These are phyloP conservation scores for Morpho helenor DNA, from an alignment of 2,888 invertebrate genomes.

Conservation along the genomic window DNA sequence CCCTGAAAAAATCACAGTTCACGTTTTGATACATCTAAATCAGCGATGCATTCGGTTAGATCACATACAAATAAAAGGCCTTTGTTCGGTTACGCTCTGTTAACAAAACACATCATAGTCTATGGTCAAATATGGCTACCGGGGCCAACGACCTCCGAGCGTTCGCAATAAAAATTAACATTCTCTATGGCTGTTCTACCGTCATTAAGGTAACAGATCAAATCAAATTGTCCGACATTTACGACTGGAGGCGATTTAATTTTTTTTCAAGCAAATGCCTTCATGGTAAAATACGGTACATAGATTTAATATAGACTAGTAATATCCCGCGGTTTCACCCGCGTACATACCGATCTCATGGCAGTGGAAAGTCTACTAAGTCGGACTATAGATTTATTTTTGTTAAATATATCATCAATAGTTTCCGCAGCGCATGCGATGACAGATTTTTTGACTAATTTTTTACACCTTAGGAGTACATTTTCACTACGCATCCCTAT, in stretches of 20 bases:
- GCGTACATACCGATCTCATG: no score
- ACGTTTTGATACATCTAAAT: slow-evolving; percentile 6
- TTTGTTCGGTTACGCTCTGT: slow-evolving; percentile 42
- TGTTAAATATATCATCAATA: no score
- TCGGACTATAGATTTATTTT: no score
- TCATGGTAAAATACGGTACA: neutral
- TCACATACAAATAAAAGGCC: slow-evolving; percentile 23
- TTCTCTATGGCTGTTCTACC: slow-evolving; percentile 33
- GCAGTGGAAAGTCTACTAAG: no score
- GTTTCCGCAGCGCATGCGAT: no score
- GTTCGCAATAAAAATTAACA: slow-evolving; percentile 39
- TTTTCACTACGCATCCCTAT: no score
- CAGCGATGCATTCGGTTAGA: slow-evolving; percentile 17
- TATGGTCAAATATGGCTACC: slow-evolving; percentile 38
- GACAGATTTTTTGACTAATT: no score
- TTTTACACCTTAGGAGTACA: no score
- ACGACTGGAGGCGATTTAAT: slow-evolving; percentile 25
- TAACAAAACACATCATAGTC: slow-evolving; percentile 36
- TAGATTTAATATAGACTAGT: no score
- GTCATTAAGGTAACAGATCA: slow-evolving; percentile 36
- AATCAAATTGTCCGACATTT: slow-evolving; percentile 31
- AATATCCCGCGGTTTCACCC: no score
- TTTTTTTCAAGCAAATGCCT: slow-evolving; percentile 7
- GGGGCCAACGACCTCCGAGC: slow-evolving; percentile 31
- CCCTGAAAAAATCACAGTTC: neutral